Base-by-base conservation (phyloP, 2,113 vertebrate genomes). In the Nyctereutes procyonoides region DNA sequence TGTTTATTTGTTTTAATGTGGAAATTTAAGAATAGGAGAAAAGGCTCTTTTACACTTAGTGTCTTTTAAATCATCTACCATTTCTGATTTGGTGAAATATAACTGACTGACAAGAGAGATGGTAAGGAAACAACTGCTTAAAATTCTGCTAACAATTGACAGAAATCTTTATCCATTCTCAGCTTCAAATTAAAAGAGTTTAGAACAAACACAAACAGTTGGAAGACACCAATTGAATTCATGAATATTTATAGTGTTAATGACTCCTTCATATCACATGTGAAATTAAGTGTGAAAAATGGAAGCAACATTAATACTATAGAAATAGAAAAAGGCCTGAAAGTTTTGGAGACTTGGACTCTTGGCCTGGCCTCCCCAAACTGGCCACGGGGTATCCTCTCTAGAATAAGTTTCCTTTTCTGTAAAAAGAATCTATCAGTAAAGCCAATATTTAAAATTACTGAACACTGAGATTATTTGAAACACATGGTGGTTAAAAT, bases 41-140 rank as follows among this genome's bases (percentile, higher is more conserved):
- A 95, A 26, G 7, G n/a, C 2, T 58, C 65, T 81, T 92, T 67
- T 69, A 35, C 6, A 80, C 55, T 81, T 91, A 56, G 26, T 96
- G 65, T 51, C 85, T 96, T 94, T 93, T 76, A 58, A 76, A 90
- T 92, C 73, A 95, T 62, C 48, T 96, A 81, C 69, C 97, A 80
- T 96, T 96, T 97, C 28, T 90, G 58, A 96, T 90, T 97, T 96
- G n/a, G 20, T 32, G 96, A 92, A 96, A 88, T 88, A 63, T 94
- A 76, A 76, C 87, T 88, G 90, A 94, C 38, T 93, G 60, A 92
- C 62, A 81, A 81, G n/a, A 81, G 85, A 69, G n/a, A 77, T 12
- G 15, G 0, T 83, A 94, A 91, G 58, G 71, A 88, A 97, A 90
- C 53, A 95, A 81, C 58, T 76, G 32, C 86, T 38, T 55, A 69